Evolutionary conservation across 2,888 invertebrate species (phyloP).

Genomic region (Melanostoma mellinum): DNA sequence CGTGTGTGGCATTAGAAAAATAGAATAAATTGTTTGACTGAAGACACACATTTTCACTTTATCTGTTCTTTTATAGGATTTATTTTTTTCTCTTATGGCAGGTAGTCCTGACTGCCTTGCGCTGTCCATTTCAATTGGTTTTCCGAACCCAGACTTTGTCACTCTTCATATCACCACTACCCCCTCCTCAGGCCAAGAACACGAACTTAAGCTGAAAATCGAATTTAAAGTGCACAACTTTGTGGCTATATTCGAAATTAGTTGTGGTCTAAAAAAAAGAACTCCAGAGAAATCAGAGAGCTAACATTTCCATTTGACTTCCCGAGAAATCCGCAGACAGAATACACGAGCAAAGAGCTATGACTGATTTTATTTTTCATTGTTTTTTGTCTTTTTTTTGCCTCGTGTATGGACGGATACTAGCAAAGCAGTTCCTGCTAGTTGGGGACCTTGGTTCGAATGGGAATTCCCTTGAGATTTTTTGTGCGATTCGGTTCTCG

Average conservation of each 20-base stretch:
- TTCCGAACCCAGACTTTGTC: neutral
- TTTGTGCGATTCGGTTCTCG: constrained; percentile 64
- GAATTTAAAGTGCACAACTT: constrained; percentile 66
- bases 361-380: neutral
- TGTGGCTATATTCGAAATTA: constrained; percentile 57
- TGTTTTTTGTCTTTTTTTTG: neutral
- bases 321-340: constrained; percentile 16
- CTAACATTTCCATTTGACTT: constrained; percentile 64
- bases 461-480: constrained; percentile 48
- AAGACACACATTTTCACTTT: constrained; percentile 57
- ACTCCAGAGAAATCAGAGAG: constrained; percentile 65
- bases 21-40: constrained; percentile 13
- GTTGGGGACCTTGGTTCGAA: constrained; percentile 29
- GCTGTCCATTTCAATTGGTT: constrained; percentile 1
- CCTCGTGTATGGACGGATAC: neutral
- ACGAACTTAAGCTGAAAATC: constrained; percentile 32
- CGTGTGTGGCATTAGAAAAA: constrained; percentile 12
- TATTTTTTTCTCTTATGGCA: neutral
- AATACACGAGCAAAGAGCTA: neutral
- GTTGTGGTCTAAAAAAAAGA: constrained; percentile 46
- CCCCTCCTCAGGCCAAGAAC: constrained; percentile 2
- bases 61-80: constrained; percentile 2
- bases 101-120: neutral
- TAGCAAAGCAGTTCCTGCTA: neutral
- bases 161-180: neutral